Evolutionary conservation across 2,888 invertebrate species (phyloP).

Genomic region (Smittia aterrima): DNA sequence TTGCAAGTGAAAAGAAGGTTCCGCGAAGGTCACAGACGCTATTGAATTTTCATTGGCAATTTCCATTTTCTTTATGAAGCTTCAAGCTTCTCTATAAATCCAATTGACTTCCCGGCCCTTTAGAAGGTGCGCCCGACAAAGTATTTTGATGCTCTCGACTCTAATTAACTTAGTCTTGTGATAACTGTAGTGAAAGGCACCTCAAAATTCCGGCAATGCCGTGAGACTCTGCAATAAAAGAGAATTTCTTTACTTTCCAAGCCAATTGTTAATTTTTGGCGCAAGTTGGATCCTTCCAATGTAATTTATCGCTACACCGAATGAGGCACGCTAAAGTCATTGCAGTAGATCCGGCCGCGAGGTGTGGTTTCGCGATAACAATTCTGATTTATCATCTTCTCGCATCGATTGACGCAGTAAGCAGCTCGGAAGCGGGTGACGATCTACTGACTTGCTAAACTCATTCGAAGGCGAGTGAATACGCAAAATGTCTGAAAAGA

Average conservation of each 20-base stretch:
- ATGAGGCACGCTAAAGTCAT: constrained; percentile 9
- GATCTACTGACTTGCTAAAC: background rate
- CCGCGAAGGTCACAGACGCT: background rate
- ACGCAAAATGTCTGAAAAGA: background rate
- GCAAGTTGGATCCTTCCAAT: constrained; percentile 10
- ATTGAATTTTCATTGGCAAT: background rate
- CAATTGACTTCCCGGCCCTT: constrained; percentile 1
- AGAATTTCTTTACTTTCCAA: background rate
- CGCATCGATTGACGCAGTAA: background rate
- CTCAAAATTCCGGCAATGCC: background rate
- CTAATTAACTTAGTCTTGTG: background rate
- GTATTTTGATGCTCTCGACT: background rate
- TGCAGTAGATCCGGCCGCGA: background rate
- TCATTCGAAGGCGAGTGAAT: background rate
- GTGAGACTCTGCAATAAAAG: constrained; percentile 7
- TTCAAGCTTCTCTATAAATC: background rate
- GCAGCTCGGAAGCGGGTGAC: background rate
- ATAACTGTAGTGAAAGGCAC: background rate
- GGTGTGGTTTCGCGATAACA: background rate
- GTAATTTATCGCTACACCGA: background rate
- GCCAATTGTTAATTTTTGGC: background rate
- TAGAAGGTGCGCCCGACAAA: constrained; percentile 7
- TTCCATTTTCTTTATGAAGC: constrained; percentile 1
- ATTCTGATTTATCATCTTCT: constrained; percentile 8
- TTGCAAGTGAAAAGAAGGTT: too few species aligned